Evolutionary conservation across 2,113 vertebrate species (phyloP).

Genomic region (Peromyscus polionotus): DNA sequence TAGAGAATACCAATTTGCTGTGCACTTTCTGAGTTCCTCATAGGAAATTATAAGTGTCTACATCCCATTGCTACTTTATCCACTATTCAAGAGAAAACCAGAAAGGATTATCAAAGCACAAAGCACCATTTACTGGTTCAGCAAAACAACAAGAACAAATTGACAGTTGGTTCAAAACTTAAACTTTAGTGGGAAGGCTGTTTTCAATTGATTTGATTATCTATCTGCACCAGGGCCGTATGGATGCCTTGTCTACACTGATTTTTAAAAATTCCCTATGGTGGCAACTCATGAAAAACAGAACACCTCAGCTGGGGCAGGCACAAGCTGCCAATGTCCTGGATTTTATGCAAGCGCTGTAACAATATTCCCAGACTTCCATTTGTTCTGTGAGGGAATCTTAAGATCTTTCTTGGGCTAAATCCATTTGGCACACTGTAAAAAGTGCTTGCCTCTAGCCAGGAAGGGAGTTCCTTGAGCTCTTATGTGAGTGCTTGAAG

Average conservation of each 20-base stretch:
- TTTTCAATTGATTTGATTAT: slow-evolving; percentile 12
- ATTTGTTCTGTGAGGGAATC: background rate
- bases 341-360: background rate
- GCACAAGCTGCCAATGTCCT: background rate
- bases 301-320: background rate
- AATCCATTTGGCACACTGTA: background rate
- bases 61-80: background rate
- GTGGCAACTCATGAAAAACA: background rate
- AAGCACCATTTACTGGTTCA: background rate
- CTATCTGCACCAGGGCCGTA: background rate
- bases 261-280: background rate
- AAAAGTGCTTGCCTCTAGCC: background rate
- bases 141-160: slow-evolving; percentile 38
- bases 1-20: background rate
- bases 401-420: background rate
- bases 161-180: background rate
- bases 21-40: background rate
- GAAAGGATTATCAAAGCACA: background rate
- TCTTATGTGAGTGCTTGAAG: background rate
- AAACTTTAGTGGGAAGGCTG: background rate
- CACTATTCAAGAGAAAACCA: background rate
- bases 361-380: background rate
- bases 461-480: background rate
- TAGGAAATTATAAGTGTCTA: background rate
- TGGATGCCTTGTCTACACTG: background rate